Percentiles rank a stretch among this genome's conserved stretches.
These are phyloP conservation scores for Cactoblastis cactorum DNA, from an alignment of 2,888 invertebrate species.

Conservation along the genomic window DNA sequence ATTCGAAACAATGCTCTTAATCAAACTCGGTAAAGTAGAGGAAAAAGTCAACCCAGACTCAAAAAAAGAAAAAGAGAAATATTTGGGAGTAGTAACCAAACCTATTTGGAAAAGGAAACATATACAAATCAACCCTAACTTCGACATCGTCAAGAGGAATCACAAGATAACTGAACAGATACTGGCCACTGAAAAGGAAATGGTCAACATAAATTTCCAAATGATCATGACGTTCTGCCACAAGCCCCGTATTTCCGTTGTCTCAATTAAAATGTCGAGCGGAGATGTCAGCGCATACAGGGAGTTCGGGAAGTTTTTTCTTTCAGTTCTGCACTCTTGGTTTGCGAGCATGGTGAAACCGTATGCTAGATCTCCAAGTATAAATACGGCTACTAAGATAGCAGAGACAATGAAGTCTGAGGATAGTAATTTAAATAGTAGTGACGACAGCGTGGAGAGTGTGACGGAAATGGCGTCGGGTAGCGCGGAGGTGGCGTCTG, in stretches of 20 bases:
- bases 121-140: conserved; percentile 23
- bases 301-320: conserved; percentile 50
- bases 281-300: conserved; percentile 40
- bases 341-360: conserved; percentile 34
- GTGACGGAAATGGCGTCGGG: neutral
- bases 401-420: conserved; percentile 23
- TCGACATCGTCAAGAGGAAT: conserved; percentile 40
- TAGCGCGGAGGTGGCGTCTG: neutral
- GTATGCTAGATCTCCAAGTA: conserved; percentile 21
- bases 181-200: conserved; percentile 28
- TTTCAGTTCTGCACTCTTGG: conserved; percentile 42
- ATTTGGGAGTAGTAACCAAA: conserved; percentile 32
- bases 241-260: conserved; percentile 29
- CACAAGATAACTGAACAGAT: conserved; percentile 45
- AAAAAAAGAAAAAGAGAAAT: conserved; percentile 41
- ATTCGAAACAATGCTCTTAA: conserved; percentile 45
- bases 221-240: conserved; percentile 34
- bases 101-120: conserved; percentile 52
- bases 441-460: neutral
- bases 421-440: conserved; percentile 15
- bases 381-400: conserved; percentile 27
- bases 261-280: conserved; percentile 27
- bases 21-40: conserved; percentile 37
- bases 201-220: conserved; percentile 37
- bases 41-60: conserved; percentile 32